Evolutionary conservation across 2,797 vertebrate species (phyloP).

Genomic region (Peromyscus melanophrys): DNA sequence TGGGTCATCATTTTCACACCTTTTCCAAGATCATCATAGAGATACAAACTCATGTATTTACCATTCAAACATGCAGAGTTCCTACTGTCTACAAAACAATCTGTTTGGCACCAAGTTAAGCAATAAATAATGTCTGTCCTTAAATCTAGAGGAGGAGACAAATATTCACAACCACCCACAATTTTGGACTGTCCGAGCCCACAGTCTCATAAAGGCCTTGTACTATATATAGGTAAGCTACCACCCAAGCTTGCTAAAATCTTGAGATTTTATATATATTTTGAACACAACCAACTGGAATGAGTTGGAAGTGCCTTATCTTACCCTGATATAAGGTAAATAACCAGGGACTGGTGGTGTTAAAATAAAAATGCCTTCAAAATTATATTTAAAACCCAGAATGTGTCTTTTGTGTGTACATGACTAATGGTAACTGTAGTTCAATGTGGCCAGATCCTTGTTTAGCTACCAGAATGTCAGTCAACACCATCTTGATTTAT

Average conservation of each 20-base stretch:
- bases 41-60: background rate
- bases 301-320: background rate
- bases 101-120: background rate
- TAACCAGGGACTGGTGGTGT: background rate
- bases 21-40: background rate
- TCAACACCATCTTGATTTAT: background rate
- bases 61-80: constrained; percentile 6
- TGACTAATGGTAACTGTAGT: background rate
- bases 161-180: background rate
- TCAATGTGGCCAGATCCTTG: background rate
- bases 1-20: background rate
- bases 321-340: background rate
- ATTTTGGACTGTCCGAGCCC: background rate
- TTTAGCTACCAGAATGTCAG: background rate
- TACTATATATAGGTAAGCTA: background rate
- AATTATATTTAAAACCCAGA: constrained; percentile 27
- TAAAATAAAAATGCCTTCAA: constrained; percentile 37
- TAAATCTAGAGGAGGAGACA: background rate
- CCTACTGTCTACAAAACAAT: background rate
- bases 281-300: constrained; percentile 17
- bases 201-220: background rate
- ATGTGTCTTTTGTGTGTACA: background rate
- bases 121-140: background rate
- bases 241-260: background rate
- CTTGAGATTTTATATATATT: background rate